These are phyloP conservation scores for Littorina saxatilis DNA, from an alignment of 1,140 invertebrate species.

Conservation along the genomic window DNA sequence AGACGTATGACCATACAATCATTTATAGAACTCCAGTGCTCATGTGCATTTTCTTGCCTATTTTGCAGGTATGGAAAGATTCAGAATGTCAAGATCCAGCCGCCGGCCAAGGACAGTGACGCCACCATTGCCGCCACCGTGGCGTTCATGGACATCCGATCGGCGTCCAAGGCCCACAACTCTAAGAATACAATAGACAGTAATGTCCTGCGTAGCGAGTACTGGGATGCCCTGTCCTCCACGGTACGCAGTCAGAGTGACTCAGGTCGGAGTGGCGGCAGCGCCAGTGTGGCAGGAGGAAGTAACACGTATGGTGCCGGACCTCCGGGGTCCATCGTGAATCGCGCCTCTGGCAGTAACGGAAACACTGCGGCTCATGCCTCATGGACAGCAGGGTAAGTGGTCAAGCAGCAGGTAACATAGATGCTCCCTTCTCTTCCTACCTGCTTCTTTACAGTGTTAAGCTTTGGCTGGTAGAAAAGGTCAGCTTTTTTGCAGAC, in stretches of 20 bases:
- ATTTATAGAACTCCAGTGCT: too few species aligned
- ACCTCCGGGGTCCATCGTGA: constrained; percentile 17
- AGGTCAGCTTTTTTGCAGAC: too few species aligned
- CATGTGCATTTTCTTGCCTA: too few species aligned
- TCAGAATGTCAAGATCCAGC: constrained; percentile 94
- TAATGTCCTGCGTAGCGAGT: constrained; percentile 90
- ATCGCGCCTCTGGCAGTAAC: constrained; percentile 4
- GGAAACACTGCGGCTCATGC: neutral
- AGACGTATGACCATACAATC: too few species aligned
- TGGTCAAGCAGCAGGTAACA: too few species aligned
- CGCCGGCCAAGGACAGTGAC: constrained; percentile 79
- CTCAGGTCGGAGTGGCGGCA: constrained; percentile 33
- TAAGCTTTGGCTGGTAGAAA: too few species aligned
- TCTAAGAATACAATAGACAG: constrained; percentile 91
- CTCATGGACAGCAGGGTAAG: constrained; percentile 37
- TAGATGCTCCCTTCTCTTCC: too few species aligned
- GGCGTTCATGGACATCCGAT: constrained; percentile 97
- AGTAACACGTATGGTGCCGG: constrained; percentile 3
- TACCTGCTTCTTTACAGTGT: too few species aligned
- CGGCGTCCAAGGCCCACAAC: constrained; percentile 93
- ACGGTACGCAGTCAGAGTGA: constrained; percentile 57
- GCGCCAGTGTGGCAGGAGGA: constrained; percentile 31
- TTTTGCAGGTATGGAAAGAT: constrained; percentile 93
- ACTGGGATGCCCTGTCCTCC: constrained; percentile 86
- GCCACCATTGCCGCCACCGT: constrained; percentile 86